Percentiles rank a stretch among this genome's conserved stretches.
phyloP scores from a whole-genome alignment of 2,888 invertebrate genomes.

The Sialis lutaria region DNA sequence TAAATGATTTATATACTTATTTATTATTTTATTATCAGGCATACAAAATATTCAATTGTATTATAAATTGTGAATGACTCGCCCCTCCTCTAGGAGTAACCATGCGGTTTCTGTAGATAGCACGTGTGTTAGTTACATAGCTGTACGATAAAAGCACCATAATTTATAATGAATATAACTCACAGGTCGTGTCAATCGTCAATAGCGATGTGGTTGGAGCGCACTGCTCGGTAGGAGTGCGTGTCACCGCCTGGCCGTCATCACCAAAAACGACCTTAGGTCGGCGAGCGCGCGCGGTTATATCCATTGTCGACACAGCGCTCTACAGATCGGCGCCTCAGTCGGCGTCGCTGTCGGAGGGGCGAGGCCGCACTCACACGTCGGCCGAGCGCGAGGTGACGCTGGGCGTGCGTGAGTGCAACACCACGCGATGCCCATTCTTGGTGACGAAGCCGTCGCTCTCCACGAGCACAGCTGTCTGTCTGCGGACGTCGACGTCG shows the following conservation, averaged over 20 bases:
- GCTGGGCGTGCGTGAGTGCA: constrained; percentile 74
- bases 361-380: constrained; percentile 67
- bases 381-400: constrained; percentile 68
- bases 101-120: constrained; percentile 7
- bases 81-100: constrained; percentile 5
- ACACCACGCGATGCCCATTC: constrained; percentile 81
- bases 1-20: constrained; percentile 2
- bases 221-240: too few species aligned
- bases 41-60: constrained; percentile 4
- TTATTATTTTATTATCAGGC: constrained; percentile 4
- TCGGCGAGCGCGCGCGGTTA: constrained; percentile 3
- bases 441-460: constrained; percentile 68
- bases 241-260: background rate
- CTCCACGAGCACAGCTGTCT: constrained; percentile 74
- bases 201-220: background rate
- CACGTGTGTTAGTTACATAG: constrained; percentile 5
- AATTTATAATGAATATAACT: constrained; percentile 1
- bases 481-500: constrained; percentile 28
- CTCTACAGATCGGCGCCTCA: constrained; percentile 2
- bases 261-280: background rate
- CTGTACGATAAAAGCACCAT: constrained; percentile 6
- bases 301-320: constrained; percentile 1
- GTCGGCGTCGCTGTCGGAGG: constrained; percentile 37
- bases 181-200: background rate
- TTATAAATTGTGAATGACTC: constrained; percentile 2